A percentile compares a stretch with the other conserved stretches of the same genome.
phyloP scores from a whole-genome alignment of 2,113 vertebrate genomes.

The Oncorhynchus keta region DNA sequence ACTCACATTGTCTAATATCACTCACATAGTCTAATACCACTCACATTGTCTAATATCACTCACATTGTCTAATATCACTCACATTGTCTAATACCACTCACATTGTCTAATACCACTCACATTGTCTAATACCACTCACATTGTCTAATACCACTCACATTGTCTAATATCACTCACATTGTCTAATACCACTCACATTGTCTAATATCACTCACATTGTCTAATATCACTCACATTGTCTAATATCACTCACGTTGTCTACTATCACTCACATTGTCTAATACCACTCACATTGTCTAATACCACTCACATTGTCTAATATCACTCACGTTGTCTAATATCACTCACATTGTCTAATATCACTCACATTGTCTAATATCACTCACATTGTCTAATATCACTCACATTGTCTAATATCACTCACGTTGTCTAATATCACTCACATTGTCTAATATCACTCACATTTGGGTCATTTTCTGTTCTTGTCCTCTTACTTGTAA shows the following conservation, averaged over 20 bases:
- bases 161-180: not conserved
- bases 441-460: too few species aligned
- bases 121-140: not conserved
- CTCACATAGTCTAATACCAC: not conserved
- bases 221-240: not conserved
- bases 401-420: too few species aligned
- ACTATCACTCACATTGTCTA: too few species aligned
- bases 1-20: not conserved
- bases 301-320: too few species aligned
- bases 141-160: not conserved
- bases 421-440: not conserved
- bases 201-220: not conserved
- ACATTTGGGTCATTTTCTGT: not conserved
- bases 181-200: too few species aligned
- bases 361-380: not conserved
- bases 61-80: not conserved
- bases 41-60: too few species aligned
- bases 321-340: not conserved
- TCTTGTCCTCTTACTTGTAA: constrained; percentile 29
- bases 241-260: too few species aligned
- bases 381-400: not conserved
- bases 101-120: not conserved
- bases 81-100: not conserved
- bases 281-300: too few species aligned
- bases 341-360: too few species aligned